Percentiles rank a stretch among this genome's conserved stretches.
Evolutionary conservation across 2,888 invertebrate species (phyloP).

Genomic region (Drosophila meridionalis): DNA sequence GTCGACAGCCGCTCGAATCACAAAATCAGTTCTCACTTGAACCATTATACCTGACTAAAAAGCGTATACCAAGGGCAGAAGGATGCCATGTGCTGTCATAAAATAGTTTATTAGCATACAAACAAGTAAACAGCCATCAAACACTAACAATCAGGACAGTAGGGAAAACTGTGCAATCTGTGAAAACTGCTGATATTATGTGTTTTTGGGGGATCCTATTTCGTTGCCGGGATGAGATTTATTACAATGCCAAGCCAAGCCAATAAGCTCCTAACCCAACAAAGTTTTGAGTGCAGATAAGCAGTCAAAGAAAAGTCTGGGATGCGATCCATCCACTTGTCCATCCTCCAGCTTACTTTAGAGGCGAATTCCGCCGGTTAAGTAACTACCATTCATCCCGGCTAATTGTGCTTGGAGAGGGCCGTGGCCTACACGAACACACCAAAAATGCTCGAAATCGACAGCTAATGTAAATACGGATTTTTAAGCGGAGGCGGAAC

Average conservation of each 20-base stretch:
- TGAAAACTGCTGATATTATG: conserved; percentile 29
- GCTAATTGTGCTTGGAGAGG: not conserved
- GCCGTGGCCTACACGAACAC: not conserved
- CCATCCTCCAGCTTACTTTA: not conserved
- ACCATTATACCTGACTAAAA: not conserved
- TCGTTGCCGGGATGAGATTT: conserved; percentile 8
- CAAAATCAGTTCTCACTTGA: not conserved
- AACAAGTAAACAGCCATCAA: conserved; percentile 20
- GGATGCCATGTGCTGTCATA: conserved; percentile 61
- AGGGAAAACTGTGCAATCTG: not conserved
- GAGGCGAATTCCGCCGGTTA: conserved; percentile 25
- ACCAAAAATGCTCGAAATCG: conserved; percentile 10
- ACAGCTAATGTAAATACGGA: conserved; percentile 7
- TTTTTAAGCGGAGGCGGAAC: no score
- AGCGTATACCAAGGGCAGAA: conserved; percentile 1
- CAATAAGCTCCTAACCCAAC: conserved; percentile 57
- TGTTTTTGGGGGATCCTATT: conserved; percentile 2
- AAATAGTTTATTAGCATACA: conserved; percentile 72
- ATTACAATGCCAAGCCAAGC: conserved; percentile 2
- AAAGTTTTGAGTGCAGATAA: conserved; percentile 27
- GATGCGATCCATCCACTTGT: not conserved
- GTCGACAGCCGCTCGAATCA: no score
- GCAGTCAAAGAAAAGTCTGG: not conserved
- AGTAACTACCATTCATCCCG: conserved; percentile 43
- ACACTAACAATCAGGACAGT: not conserved